phyloP scores from a whole-genome alignment of 2,797 vertebrate genomes.

The Bucorvus abyssinicus region DNA sequence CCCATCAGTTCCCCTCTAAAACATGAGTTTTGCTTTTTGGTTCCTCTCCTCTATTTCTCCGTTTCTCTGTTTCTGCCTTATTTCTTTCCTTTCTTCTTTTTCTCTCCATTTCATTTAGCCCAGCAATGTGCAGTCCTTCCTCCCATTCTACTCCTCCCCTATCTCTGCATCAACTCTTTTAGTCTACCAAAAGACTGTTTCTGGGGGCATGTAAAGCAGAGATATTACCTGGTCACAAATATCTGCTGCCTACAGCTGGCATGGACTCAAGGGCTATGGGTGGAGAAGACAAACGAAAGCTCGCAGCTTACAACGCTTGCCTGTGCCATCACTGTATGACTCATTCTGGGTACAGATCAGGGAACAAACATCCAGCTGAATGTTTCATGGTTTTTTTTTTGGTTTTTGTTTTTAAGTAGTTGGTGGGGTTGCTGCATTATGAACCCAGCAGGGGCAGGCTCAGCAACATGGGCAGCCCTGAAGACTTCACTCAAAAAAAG shows the following conservation, averaged over 20 bases:
- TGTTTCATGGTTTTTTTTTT: too few relatives aligned
- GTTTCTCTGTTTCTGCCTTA: neutral
- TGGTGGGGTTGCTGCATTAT: neutral
- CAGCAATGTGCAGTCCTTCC: neutral
- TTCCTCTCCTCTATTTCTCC: neutral
- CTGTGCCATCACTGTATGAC: neutral
- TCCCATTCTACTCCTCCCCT: neutral
- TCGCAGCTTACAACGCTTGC: neutral
- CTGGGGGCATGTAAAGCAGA: neutral
- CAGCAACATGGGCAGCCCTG: neutral
- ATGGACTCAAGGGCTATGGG: neutral
- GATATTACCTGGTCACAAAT: neutral
- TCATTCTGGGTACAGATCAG: neutral
- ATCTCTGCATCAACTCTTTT: neutral
- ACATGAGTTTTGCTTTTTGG: neutral
- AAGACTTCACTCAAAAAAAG: too few relatives aligned
- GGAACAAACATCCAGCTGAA: neutral
- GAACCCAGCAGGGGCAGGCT: neutral
- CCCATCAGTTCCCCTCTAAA: neutral
- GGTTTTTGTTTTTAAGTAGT: neutral
- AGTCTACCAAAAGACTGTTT: neutral
- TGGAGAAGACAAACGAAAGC: neutral
- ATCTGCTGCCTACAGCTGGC: neutral
- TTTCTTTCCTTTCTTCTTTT: neutral
- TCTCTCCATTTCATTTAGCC: neutral